These are phyloP conservation scores for Melanotus villosus DNA, from an alignment of 2,888 invertebrate genomes.

Conservation along the genomic window DNA sequence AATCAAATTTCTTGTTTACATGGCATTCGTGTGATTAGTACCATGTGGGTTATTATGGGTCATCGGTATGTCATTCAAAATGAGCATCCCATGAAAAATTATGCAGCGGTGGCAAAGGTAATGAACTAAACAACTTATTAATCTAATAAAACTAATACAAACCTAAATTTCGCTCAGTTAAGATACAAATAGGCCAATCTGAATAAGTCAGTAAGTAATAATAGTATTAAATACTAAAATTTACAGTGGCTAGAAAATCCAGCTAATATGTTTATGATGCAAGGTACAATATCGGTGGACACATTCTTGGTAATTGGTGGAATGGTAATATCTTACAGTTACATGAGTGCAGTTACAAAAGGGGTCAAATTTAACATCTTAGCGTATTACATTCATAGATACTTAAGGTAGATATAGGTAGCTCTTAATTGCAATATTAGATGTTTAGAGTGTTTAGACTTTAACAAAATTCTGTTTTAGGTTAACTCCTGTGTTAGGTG, in stretches of 20 bases:
- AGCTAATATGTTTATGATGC: slow-evolving; percentile 58
- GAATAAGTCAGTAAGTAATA: neutral
- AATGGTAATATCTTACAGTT: slow-evolving; percentile 60
- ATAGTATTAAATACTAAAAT: neutral
- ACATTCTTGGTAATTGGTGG: slow-evolving; percentile 65
- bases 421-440: no score
- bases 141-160: no score
- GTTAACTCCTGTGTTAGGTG: slow-evolving; percentile 69
- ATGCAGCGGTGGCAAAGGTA: neutral
- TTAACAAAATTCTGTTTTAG: slow-evolving; percentile 59
- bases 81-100: neutral
- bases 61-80: slow-evolving; percentile 52
- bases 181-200: no score
- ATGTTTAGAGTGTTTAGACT: no score
- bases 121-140: neutral
- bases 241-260: slow-evolving; percentile 58
- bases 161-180: no score
- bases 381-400: slow-evolving; percentile 66
- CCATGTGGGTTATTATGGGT: slow-evolving; percentile 68
- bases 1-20: slow-evolving; percentile 62
- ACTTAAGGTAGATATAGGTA: slow-evolving; percentile 64
- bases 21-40: slow-evolving; percentile 66
- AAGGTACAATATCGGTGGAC: slow-evolving; percentile 63
- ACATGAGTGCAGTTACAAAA: slow-evolving; percentile 59
- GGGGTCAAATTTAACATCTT: slow-evolving; percentile 60